Percentiles rank a stretch among this genome's conserved stretches.
Conservation (phyloP, 2,888 invertebrate species). For the Lacanobia oleracea region DNA sequence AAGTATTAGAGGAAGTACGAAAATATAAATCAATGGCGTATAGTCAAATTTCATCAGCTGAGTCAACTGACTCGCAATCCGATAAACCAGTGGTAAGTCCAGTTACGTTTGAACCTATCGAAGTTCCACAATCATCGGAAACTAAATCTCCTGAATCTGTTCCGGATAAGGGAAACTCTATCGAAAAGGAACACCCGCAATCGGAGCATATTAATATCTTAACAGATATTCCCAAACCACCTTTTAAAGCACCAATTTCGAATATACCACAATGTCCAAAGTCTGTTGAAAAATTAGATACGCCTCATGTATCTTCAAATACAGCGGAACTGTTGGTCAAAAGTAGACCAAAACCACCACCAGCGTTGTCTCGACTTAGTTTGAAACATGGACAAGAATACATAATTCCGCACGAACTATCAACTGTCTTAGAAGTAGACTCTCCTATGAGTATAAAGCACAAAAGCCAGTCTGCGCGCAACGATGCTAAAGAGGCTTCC, state of each 20-base stretch:
- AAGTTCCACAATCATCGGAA: slow-evolving; percentile 54
- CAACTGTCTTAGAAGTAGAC: slow-evolving; percentile 93
- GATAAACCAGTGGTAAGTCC: slow-evolving; percentile 67
- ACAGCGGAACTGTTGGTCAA: slow-evolving; percentile 65
- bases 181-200: slow-evolving; percentile 42
- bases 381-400: slow-evolving; percentile 80
- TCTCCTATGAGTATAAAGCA: slow-evolving; percentile 91
- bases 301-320: slow-evolving; percentile 53
- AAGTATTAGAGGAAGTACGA: slow-evolving; percentile 87
- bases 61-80: slow-evolving; percentile 78
- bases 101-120: slow-evolving; percentile 43
- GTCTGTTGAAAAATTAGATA: slow-evolving; percentile 51
- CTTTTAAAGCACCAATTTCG: slow-evolving; percentile 60
- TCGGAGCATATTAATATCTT: slow-evolving; percentile 76
- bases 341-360: slow-evolving; percentile 81
- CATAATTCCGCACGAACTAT: slow-evolving; percentile 91
- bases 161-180: slow-evolving; percentile 47
- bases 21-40: slow-evolving; percentile 85
- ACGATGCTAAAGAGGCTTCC: slow-evolving; percentile 68
- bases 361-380: slow-evolving; percentile 82
- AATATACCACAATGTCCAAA: slow-evolving; percentile 33
- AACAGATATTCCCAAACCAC: slow-evolving; percentile 81
- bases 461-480: slow-evolving; percentile 76
- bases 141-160: slow-evolving; percentile 55
- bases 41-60: slow-evolving; percentile 82